These are phyloP conservation scores for Chloroclysta siterata DNA, from an alignment of 2,888 invertebrate genomes.

Conservation along the genomic window DNA sequence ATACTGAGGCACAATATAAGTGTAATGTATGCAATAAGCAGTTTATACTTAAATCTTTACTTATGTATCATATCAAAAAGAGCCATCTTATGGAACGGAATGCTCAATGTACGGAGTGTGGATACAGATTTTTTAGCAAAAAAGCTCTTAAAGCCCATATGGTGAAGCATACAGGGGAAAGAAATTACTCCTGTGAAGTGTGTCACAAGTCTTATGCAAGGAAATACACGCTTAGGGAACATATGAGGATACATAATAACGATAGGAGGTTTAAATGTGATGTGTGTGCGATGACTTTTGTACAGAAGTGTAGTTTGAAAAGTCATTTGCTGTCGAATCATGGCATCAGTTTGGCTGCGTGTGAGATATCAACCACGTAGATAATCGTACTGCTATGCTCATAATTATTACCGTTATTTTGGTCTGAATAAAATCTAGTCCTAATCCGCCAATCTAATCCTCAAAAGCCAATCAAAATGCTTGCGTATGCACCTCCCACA, in stretches of 20 bases:
- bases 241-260: conserved; percentile 77
- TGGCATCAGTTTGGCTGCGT: conserved; percentile 18
- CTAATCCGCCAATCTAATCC: no score
- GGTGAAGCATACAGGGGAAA: conserved; percentile 76
- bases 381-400: not conserved
- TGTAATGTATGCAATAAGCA: conserved; percentile 71
- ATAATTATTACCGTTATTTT: no score
- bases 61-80: conserved; percentile 55
- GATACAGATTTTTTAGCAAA: conserved; percentile 80
- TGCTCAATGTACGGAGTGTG: conserved; percentile 79
- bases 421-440: no score
- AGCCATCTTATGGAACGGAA: conserved; percentile 77
- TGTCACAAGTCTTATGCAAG: conserved; percentile 74
- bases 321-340: conserved; percentile 29
- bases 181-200: conserved; percentile 64
- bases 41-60: conserved; percentile 66
- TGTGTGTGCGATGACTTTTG: conserved; percentile 67
- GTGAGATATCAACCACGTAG: conserved; percentile 11
- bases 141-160: conserved; percentile 81
- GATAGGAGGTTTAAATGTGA: conserved; percentile 75
- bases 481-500: no score
- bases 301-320: conserved; percentile 75
- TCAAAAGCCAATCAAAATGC: no score
- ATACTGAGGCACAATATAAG: conserved; percentile 71
- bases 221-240: conserved; percentile 68